Evolutionary conservation across 1,140 invertebrate genomes (phyloP).

Genomic region (Drusus annulatus): DNA sequence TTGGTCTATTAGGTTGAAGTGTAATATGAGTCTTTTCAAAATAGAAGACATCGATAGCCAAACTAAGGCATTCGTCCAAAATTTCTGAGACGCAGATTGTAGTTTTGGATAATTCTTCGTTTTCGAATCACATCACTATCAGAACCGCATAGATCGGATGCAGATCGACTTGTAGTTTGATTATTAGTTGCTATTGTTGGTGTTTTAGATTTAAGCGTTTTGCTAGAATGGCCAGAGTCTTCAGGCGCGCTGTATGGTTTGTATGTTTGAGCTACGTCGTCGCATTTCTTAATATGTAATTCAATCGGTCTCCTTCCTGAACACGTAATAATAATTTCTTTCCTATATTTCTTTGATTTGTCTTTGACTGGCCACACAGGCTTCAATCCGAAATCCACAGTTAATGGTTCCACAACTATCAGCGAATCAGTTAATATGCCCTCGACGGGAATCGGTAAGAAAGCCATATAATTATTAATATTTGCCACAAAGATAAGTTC

Average conservation of each 20-base stretch:
- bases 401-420: slow-evolving; percentile 14
- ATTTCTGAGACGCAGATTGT: background rate
- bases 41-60: slow-evolving; percentile 25
- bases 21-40: slow-evolving; percentile 28
- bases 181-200: background rate
- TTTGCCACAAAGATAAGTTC: slow-evolving; percentile 26
- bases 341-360: slow-evolving; percentile 16
- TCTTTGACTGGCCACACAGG: slow-evolving; percentile 33
- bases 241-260: background rate
- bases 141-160: background rate
- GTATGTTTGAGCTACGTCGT: background rate
- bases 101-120: slow-evolving; percentile 3
- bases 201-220: background rate
- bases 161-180: slow-evolving; percentile 10
- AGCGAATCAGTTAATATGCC: slow-evolving; percentile 5
- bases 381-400: slow-evolving; percentile 30
- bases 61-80: slow-evolving; percentile 18
- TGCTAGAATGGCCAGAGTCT: background rate
- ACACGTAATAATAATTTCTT: slow-evolving; percentile 15
- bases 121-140: background rate
- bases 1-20: background rate
- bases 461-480: slow-evolving; percentile 35
- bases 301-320: slow-evolving; percentile 30
- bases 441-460: slow-evolving; percentile 23
- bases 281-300: slow-evolving; percentile 7